Conservation (phyloP, 2,888 invertebrate species). For the Eilema caniola region DNA sequence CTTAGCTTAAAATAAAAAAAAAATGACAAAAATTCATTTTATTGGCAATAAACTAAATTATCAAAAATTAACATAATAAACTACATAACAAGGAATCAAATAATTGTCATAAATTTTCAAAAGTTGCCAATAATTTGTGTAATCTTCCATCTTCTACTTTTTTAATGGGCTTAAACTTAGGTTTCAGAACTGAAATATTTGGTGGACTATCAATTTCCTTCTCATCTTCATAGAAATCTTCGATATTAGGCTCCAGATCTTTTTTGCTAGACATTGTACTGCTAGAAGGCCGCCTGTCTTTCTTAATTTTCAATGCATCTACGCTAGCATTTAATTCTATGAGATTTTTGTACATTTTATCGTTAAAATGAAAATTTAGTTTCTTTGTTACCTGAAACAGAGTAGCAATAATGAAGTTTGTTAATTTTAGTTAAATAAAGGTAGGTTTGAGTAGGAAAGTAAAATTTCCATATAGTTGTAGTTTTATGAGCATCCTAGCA, state of each 20-base stretch:
- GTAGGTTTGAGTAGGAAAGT: no score
- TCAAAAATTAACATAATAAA: constrained; percentile 42
- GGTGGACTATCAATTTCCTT: constrained; percentile 69
- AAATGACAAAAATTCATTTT: not conserved
- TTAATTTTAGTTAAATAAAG: no score
- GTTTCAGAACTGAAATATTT: constrained; percentile 66
- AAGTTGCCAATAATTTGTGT: constrained; percentile 71
- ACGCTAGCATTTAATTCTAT: constrained; percentile 77
- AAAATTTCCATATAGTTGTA: no score
- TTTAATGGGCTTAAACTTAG: constrained; percentile 70
- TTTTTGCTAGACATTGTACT: constrained; percentile 58
- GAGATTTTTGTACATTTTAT: constrained; percentile 79
- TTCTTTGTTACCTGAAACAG: constrained; percentile 77
- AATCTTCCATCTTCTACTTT: constrained; percentile 68
- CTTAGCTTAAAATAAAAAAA: not conserved
- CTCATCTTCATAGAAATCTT: constrained; percentile 78
- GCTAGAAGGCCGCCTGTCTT: constrained; percentile 57
- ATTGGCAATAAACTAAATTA: constrained; percentile 28
- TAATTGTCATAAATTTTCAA: constrained; percentile 74
- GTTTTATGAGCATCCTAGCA: no score
- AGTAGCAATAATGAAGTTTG: not conserved
- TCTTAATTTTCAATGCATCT: constrained; percentile 62
- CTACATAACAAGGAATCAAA: constrained; percentile 25
- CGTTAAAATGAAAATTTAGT: constrained; percentile 81
- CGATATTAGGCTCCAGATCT: constrained; percentile 80